These are phyloP conservation scores for Scelioninae gen. 1 DNA, from an alignment of 2,888 invertebrate species.

Conservation along the genomic window DNA sequence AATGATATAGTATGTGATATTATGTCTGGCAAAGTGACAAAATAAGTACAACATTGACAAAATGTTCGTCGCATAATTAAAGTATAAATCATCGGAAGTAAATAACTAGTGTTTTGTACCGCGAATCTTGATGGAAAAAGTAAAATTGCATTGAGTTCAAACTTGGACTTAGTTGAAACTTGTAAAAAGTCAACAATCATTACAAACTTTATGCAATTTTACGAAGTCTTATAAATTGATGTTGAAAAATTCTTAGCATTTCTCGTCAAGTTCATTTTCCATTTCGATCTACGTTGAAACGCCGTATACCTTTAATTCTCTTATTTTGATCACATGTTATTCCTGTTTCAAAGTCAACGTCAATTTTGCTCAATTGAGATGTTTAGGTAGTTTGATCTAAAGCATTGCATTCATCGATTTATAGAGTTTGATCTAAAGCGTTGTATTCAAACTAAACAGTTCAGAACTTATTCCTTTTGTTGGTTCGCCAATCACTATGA, in stretches of 20 bases:
- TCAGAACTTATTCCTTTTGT: not conserved
- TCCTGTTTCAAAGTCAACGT: constrained; percentile 30
- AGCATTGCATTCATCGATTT: too few relatives aligned
- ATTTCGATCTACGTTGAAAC: not conserved
- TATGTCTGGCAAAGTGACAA: constrained; percentile 54
- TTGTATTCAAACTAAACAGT: constrained; percentile 21
- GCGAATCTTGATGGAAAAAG: not conserved
- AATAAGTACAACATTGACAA: constrained; percentile 32
- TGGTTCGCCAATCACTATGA: too few relatives aligned
- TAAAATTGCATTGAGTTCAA: constrained; percentile 10
- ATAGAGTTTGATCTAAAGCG: too few relatives aligned
- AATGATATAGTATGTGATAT: constrained; percentile 38
- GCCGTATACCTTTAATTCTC: not conserved
- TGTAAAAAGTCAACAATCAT: constrained; percentile 13
- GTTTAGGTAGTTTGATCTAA: constrained; percentile 36
- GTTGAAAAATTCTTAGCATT: not conserved
- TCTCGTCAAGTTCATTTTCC: constrained; percentile 3
- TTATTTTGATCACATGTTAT: constrained; percentile 16
- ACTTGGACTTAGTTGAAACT: not conserved
- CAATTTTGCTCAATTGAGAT: constrained; percentile 6
- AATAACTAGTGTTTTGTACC: constrained; percentile 14
- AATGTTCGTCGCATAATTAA: constrained; percentile 44
- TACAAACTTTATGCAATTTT: constrained; percentile 4
- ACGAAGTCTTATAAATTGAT: constrained; percentile 9
- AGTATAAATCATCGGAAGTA: constrained; percentile 33